These are phyloP conservation scores for Tholera decimalis DNA, from an alignment of 2,888 invertebrate genomes.

Conservation along the genomic window DNA sequence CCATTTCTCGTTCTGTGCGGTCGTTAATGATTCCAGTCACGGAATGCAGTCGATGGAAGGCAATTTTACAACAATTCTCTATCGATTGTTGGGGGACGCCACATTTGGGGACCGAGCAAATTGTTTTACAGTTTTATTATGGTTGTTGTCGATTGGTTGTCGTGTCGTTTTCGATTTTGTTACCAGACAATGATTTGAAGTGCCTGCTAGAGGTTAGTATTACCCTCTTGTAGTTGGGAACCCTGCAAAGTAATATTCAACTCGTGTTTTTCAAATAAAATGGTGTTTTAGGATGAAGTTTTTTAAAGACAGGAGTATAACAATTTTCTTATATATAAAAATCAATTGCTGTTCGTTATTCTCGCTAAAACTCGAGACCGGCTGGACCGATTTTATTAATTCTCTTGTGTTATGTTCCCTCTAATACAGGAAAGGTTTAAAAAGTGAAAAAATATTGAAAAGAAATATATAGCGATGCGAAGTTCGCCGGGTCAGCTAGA, in stretches of 20 bases:
- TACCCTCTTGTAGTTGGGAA: background rate
- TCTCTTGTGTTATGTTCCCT: no score
- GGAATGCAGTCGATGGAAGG: conserved; percentile 66
- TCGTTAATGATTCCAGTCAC: conserved; percentile 73
- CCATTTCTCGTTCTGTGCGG: conserved; percentile 41
- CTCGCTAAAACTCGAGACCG: no score
- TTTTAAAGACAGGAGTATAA: no score
- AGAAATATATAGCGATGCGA: no score
- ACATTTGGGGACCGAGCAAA: conserved; percentile 47
- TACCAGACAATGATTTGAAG: conserved; percentile 17
- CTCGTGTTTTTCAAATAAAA: no score
- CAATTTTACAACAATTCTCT: conserved; percentile 62
- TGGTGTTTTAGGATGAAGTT: no score
- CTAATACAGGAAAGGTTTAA: no score
- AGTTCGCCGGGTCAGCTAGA: no score
- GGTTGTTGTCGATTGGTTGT: conserved; percentile 31
- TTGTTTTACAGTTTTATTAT: conserved; percentile 62
- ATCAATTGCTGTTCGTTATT: no score
- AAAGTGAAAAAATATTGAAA: no score
- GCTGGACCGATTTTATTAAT: no score
- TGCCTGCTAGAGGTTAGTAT: background rate
- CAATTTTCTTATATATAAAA: no score
- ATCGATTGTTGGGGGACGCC: conserved; percentile 61
- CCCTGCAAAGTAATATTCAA: background rate
- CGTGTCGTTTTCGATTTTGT: conserved; percentile 28